Conservation (phyloP, 2,888 invertebrate genomes). For the Malthinus flaveolus region DNA sequence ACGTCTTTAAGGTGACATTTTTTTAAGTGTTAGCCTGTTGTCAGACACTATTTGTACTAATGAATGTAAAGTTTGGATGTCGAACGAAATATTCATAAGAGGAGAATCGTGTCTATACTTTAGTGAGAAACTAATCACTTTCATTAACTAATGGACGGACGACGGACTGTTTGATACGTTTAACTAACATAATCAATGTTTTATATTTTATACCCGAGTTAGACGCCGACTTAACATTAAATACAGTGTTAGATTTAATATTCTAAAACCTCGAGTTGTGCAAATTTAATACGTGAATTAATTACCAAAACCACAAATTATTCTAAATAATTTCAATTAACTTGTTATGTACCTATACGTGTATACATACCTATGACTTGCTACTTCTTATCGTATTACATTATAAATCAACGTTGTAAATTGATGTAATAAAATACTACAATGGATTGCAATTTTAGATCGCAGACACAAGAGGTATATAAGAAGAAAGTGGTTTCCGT, state of each 20-base stretch:
- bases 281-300: not conserved
- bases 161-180: conserved; percentile 17
- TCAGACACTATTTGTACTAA: not conserved
- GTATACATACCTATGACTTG: too few relatives aligned
- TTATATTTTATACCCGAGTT: conserved; percentile 20
- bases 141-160: conserved; percentile 26
- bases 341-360: too few relatives aligned
- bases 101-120: conserved; percentile 6
- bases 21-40: too few relatives aligned
- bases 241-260: not conserved
- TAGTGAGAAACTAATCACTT: conserved; percentile 21
- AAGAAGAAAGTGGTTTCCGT: conserved; percentile 15
- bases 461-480: conserved; percentile 9
- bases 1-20: too few relatives aligned
- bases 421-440: conserved; percentile 12
- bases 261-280: too few relatives aligned
- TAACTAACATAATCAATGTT: conserved; percentile 22
- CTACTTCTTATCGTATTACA: not conserved
- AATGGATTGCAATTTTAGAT: conserved; percentile 14
- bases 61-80: not conserved
- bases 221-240: conserved; percentile 12
- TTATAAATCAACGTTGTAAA: not conserved
- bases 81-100: conserved; percentile 4
- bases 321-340: too few relatives aligned
- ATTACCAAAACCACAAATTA: not conserved